Evolutionary conservation across 2,888 invertebrate species (phyloP).

Genomic region (Caenorhabditis uteleia): DNA sequence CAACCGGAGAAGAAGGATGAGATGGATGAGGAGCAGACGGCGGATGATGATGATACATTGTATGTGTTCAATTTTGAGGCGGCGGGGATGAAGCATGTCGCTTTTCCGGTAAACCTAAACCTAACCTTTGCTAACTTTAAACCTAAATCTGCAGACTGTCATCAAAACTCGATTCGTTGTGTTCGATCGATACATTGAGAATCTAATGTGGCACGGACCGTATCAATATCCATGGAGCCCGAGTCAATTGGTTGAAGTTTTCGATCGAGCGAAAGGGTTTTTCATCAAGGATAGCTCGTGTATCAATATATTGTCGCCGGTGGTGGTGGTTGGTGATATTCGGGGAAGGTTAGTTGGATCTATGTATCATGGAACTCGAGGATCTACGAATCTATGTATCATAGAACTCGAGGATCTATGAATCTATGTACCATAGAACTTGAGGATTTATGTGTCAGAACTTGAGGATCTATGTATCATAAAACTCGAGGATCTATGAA

Average conservation of each 20-base stretch:
- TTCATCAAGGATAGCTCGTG: slow-evolving; percentile 6
- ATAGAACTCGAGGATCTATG: no score
- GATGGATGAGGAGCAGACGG: no score
- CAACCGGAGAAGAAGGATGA: no score
- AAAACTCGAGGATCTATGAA: no score
- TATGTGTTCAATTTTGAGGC: background rate
- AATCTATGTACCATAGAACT: no score
- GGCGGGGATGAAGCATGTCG: background rate
- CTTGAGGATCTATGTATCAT: no score
- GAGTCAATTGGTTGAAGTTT: slow-evolving; percentile 1
- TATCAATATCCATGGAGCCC: slow-evolving; percentile 12
- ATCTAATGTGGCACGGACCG: slow-evolving; percentile 14
- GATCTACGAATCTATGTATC: no score
- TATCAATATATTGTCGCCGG: slow-evolving; percentile 6
- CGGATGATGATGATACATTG: no score
- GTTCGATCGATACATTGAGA: no score
- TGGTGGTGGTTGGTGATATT: slow-evolving; percentile 18
- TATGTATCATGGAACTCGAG: background rate
- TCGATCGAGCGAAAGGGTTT: slow-evolving; percentile 3
- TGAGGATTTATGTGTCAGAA: no score
- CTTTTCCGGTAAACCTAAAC: background rate
- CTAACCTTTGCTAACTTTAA: background rate
- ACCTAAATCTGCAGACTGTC: no score
- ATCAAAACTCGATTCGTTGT: no score
- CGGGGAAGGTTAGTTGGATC: slow-evolving; percentile 9